Evolutionary conservation across 2,888 invertebrate species (phyloP).

Genomic region (Gasteruption jaculator): DNA sequence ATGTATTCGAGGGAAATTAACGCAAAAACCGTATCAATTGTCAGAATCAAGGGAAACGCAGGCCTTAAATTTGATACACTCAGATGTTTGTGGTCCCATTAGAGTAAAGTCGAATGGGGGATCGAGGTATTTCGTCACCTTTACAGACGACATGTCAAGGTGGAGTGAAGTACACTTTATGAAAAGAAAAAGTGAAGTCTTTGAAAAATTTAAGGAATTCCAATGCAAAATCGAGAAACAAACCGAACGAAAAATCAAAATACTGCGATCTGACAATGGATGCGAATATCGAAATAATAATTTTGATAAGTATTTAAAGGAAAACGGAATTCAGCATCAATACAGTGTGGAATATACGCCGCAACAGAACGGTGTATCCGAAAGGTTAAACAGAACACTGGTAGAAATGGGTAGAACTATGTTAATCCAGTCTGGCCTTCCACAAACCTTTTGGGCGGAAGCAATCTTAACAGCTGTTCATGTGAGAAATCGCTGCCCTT

Average conservation of each 20-base stretch:
- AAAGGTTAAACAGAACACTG: slow-evolving; percentile 32
- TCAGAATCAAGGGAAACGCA: slow-evolving; percentile 3
- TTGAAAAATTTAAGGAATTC: slow-evolving; percentile 24
- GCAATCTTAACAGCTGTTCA: slow-evolving; percentile 30
- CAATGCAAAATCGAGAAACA: slow-evolving; percentile 24
- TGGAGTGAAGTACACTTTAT: slow-evolving; percentile 27
- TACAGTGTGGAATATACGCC: slow-evolving; percentile 28
- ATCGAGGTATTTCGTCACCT: slow-evolving; percentile 26
- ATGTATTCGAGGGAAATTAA: slow-evolving; percentile 13
- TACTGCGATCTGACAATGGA: slow-evolving; percentile 26
- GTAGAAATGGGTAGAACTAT: slow-evolving; percentile 30
- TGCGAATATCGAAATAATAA: slow-evolving; percentile 20
- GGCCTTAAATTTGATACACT: slow-evolving; percentile 18
- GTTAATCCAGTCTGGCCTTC: slow-evolving; percentile 24
- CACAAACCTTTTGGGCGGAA: slow-evolving; percentile 33
- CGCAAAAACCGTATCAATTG: slow-evolving; percentile 3
- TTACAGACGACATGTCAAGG: slow-evolving; percentile 28
- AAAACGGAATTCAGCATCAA: slow-evolving; percentile 25
- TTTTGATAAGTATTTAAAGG: slow-evolving; percentile 24
- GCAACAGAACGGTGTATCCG: slow-evolving; percentile 34
- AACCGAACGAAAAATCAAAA: slow-evolving; percentile 22
- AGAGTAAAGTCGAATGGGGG: slow-evolving; percentile 21
- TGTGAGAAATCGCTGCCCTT: slow-evolving; percentile 30
- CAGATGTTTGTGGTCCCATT: slow-evolving; percentile 26
- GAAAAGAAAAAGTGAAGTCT: slow-evolving; percentile 22